phyloP scores from a whole-genome alignment of 2,113 vertebrate genomes.

The Marcusenius ussheri region DNA sequence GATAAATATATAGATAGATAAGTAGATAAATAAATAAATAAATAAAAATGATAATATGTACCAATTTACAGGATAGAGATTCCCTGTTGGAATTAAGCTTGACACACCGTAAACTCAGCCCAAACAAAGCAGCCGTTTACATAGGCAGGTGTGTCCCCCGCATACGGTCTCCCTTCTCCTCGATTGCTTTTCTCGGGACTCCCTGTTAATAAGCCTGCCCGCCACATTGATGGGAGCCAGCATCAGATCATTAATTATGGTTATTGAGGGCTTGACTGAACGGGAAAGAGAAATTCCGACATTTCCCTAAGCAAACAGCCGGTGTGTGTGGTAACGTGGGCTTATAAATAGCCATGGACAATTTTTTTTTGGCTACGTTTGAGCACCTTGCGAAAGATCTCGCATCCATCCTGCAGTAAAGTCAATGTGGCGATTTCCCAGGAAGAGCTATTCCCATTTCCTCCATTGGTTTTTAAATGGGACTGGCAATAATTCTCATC shows the following conservation, averaged over 20 bases:
- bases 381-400: not conserved
- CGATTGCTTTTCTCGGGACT: not conserved
- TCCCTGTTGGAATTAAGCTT: not conserved
- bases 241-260: not conserved
- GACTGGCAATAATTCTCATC: conserved; percentile 3
- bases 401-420: not conserved
- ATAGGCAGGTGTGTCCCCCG: not conserved
- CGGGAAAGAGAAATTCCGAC: not conserved
- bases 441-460: not conserved
- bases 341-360: not conserved
- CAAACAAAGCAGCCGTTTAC: not conserved
- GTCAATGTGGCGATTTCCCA: not conserved
- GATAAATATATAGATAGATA: too few species aligned
- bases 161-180: not conserved
- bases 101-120: not conserved
- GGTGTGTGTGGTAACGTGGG: too few species aligned
- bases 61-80: not conserved
- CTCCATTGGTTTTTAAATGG: conserved; percentile 6
- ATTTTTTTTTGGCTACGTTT: not conserved
- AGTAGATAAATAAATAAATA: too few species aligned
- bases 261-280: not conserved
- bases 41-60: not conserved
- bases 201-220: not conserved
- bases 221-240: not conserved
- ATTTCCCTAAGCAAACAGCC: not conserved